Base-by-base conservation (phyloP, 2,113 vertebrate genomes). In the Microtus ochrogaster region DNA sequence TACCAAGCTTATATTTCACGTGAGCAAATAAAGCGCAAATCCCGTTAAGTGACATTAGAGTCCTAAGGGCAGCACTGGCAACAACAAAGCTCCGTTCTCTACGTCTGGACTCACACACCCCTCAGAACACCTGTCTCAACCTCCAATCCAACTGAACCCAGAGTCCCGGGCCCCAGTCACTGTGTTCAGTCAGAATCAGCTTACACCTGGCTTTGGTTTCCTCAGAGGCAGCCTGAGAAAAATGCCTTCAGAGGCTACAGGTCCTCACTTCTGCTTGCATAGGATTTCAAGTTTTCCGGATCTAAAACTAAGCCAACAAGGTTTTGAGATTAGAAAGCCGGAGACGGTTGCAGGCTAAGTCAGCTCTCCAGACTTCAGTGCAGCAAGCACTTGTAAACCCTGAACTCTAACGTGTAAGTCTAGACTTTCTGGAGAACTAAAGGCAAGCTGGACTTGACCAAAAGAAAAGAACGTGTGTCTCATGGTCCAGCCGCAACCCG, bases 211-310 rank as follows among this genome's bases (percentile, higher is more conserved):
- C n/a, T 44, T 76, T 83, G 63, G 47, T 73, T 76, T 66, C 47
- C 65, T 36, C 81, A 85, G 49, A 6, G 1, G 61, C 4, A 26
- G 21, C 19, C 3, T 28, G 7, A 85, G 11, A n/a, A 73, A 83
- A 93, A 90, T 44, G 58, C 47, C 81, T 65, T 49, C 17, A 94
- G 90, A 28, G 90, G n/a, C 22, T 52, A 49, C 58, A 39, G 11
- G 44, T 49, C 24, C 36, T 47, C 33, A 8, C 28, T 17, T 90
- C 52, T 84, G 84, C 30, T 92, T 92, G 89, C 55, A 92, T 1
- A 61, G 70, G 63, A 86, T 47, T 82, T 93, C 55, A 91, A 72
- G 65, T 92, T 95, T 94, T 52, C 79, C 89, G 95, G 88, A 90
- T 44, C 44, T 87, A 84, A 90, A 76, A 90, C 47, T 63, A 94